Evolutionary conservation across 2,888 invertebrate species (phyloP).

Genomic region (Hoplodrina ambigua): DNA sequence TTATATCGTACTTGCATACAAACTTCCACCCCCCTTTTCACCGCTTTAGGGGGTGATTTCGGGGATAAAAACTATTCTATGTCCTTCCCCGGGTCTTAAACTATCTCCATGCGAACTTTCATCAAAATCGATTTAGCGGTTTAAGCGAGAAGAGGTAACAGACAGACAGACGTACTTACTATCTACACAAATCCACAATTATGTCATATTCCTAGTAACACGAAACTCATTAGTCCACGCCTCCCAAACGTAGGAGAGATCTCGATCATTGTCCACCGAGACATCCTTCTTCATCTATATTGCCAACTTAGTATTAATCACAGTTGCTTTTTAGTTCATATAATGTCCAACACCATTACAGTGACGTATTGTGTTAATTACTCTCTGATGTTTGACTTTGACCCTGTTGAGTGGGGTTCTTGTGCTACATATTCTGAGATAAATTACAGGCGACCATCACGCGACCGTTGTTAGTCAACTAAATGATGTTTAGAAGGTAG

Average conservation of each 20-base stretch:
- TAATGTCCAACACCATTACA: conserved; percentile 19
- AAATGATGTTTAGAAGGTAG: conserved; percentile 11
- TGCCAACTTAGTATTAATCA: conserved; percentile 31
- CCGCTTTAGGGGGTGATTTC: no score
- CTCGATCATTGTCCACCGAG: conserved; percentile 42
- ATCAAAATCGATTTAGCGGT: no score
- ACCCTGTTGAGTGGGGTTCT: conserved; percentile 33
- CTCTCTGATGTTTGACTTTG: conserved; percentile 41
- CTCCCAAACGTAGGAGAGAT: not conserved
- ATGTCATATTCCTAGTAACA: conserved; percentile 17
- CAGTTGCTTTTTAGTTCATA: conserved; percentile 34
- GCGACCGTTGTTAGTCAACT: conserved; percentile 12
- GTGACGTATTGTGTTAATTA: conserved; percentile 50
- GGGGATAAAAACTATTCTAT: no score
- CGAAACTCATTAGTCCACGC: conserved; percentile 29
- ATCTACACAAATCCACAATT: not conserved
- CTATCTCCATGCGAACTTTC: no score
- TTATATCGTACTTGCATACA: no score
- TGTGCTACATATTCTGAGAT: conserved; percentile 33
- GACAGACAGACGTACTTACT: no score
- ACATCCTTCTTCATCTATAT: conserved; percentile 21
- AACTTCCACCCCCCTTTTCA: no score
- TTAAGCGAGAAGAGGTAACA: no score
- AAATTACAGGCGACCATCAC: conserved; percentile 25
- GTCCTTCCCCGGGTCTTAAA: no score